These are phyloP conservation scores for Balaenoptera acutorostrata DNA, from an alignment of 2,113 vertebrate genomes.

Conservation along the genomic window DNA sequence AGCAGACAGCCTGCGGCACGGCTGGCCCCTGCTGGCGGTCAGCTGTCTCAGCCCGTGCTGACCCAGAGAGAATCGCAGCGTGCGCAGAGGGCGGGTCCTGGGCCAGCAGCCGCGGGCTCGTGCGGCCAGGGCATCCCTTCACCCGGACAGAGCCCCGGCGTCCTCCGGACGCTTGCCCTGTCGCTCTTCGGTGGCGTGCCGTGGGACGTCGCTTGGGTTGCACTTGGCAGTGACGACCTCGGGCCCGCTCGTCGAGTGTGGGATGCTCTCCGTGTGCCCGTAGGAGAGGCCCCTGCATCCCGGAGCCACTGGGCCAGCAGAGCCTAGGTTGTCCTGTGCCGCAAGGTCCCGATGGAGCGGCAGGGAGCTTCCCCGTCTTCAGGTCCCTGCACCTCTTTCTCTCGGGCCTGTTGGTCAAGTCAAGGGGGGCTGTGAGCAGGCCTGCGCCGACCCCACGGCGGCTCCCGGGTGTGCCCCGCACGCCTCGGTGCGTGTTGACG, in stretches of 20 bases:
- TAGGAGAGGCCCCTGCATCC: not conserved
- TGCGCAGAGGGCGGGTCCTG: accelerated
- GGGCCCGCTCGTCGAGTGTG: too few relatives aligned
- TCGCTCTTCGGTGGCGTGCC: not conserved
- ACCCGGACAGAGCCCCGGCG: not conserved
- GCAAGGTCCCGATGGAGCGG: not conserved
- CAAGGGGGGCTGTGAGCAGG: accelerated
- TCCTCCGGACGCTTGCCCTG: not conserved
- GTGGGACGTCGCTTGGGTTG: too few relatives aligned
- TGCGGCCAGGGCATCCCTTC: not conserved
- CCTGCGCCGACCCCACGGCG: accelerated
- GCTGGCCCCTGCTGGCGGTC: too few relatives aligned
- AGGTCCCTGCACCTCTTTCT: accelerated
- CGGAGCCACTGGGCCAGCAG: not conserved
- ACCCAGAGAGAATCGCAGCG: not conserved
- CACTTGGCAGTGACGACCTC: too few relatives aligned
- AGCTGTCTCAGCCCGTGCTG: too few relatives aligned
- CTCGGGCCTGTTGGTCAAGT: not conserved
- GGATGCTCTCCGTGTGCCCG: not conserved
- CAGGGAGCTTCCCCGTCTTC: accelerated
- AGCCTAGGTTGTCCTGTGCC: not conserved
- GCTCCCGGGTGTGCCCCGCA: too few relatives aligned
- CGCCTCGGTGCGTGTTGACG: accelerated
- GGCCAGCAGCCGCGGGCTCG: not conserved
- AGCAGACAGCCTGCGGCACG: not conserved